Evolutionary conservation across 2,888 invertebrate genomes (phyloP).

Genomic region (Acanthosepion esculentum): DNA sequence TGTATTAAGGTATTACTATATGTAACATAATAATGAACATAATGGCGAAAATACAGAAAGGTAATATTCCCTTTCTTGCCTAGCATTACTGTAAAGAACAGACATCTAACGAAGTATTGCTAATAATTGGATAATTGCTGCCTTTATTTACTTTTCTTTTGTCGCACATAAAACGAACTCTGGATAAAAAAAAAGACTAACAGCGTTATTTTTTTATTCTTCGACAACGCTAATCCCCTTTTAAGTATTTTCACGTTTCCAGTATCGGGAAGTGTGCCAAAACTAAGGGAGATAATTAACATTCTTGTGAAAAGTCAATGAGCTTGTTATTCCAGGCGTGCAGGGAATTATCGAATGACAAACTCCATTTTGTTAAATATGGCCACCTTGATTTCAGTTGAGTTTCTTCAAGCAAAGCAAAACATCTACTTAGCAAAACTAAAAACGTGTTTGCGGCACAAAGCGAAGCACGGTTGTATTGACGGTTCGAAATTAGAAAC

Average conservation of each 20-base stretch:
- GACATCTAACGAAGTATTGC: too few species aligned
- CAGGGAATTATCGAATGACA: neutral
- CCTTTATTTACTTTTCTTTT: too few species aligned
- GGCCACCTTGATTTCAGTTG: neutral
- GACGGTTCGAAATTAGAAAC: neutral
- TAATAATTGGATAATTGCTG: too few species aligned
- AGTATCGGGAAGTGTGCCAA: neutral
- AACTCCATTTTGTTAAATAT: neutral
- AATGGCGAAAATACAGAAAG: too few species aligned
- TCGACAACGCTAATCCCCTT: neutral
- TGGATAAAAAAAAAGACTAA: neutral
- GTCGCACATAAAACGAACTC: too few species aligned
- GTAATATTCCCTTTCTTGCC: too few species aligned
- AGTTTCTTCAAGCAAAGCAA: neutral
- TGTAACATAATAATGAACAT: too few species aligned
- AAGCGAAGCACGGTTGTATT: neutral
- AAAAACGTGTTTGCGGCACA: neutral
- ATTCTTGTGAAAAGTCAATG: neutral
- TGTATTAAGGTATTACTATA: too few species aligned
- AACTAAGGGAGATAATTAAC: neutral
- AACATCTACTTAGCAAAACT: neutral
- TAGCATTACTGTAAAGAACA: too few species aligned
- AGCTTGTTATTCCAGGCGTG: neutral
- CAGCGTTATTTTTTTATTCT: neutral
- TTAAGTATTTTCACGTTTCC: neutral